Conservation (phyloP, 2,113 vertebrate species). For the Halcyon senegalensis region DNA sequence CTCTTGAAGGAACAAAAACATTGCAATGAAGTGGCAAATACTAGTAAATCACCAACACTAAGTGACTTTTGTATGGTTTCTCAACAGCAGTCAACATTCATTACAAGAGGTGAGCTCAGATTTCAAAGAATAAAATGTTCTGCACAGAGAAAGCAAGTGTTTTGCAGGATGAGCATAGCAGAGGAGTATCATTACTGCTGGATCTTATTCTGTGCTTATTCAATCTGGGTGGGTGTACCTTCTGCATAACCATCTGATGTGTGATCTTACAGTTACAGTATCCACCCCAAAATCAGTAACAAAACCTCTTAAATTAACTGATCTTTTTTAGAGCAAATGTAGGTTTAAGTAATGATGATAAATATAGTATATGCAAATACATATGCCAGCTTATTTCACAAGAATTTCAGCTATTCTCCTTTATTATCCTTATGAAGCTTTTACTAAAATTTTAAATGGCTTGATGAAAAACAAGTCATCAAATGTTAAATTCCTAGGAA, state of each 20-base stretch:
- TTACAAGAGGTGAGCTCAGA: not conserved
- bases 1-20: not conserved
- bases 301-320: slow-evolving; percentile 26
- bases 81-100: not conserved
- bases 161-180: not conserved
- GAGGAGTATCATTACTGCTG: slow-evolving; percentile 20
- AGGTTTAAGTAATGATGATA: not conserved
- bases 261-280: slow-evolving; percentile 41
- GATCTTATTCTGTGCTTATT: slow-evolving; percentile 5
- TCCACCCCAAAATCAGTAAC: slow-evolving; percentile 6
- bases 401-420: not conserved
- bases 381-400: not conserved
- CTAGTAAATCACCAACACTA: not conserved
- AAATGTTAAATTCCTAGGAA: not conserved
- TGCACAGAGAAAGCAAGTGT: not conserved
- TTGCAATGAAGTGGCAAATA: not conserved
- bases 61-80: not conserved
- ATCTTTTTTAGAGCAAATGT: not conserved
- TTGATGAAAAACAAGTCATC: not conserved
- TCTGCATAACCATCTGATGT: slow-evolving; percentile 55
- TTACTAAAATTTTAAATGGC: not conserved
- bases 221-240: not conserved
- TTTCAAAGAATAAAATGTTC: slow-evolving; percentile 33
- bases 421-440: not conserved
- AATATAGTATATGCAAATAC: slow-evolving; percentile 1